Evolutionary conservation across 2,113 vertebrate genomes (phyloP), one percentile per base, ranked within the genome.

Genomic region (Epinephelus cyanopodus): DNA sequence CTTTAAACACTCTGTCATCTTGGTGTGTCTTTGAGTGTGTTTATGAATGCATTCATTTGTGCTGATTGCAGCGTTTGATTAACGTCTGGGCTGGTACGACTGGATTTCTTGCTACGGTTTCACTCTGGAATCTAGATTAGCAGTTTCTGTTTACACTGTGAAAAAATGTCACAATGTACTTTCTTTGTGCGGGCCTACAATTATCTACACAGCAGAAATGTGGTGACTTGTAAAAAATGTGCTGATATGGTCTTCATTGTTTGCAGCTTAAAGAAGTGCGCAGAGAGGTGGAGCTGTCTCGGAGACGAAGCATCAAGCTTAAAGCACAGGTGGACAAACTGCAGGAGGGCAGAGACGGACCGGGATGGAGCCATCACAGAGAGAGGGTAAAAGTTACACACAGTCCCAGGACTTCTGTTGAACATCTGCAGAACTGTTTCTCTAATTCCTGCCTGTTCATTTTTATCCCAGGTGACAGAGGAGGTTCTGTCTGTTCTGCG

Each of bases 311-410:
- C 63, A 91, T 95, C 50, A 94, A 61, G 75, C 87, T 96, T 0
- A 96, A 95, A 69, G 94, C 94, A 18, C 96, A 96, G 79, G 93
- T 96, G 86, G 95, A 96, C 85, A 93, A 87, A 86, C 94, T 96
- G 0, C 93, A 95, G 90, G 93, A 94, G 86, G 91, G 25, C 67
- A 84, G 92, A 33, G 92, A 86, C 0, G 91, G 93, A 18, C 61
- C 57, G 0, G 86, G 90, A 69, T 96, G 95, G 95, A 92, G 91
- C 71, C 87, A 92, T n/a, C 83, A 94, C 80, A 87, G 80, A 87
- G 89, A 94, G 33, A 91, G 63, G 92, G 95, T 96, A 82, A 78
- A 58, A 29, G 12, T 52, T 0, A 45, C 15, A 69, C 62, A 58
- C 21, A 53, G 45, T 2, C 25, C 15, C 23, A 9, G 6, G 14